Base-by-base conservation (phyloP, 2,888 invertebrate genomes). In the Campoletis raptor region DNA sequence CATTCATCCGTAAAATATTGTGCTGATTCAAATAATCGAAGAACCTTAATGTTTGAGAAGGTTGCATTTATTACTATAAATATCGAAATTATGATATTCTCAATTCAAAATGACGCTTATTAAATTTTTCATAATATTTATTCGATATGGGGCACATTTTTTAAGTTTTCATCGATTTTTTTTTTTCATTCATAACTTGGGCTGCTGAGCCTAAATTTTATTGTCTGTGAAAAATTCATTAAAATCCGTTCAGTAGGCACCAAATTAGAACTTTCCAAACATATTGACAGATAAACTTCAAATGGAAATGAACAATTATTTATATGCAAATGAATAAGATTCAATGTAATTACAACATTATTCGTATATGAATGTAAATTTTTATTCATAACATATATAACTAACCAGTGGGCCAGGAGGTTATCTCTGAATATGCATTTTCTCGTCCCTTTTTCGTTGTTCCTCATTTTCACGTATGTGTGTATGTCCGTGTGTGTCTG, bases 371-470 rank as follows among this genome's bases (percentile, higher is more conserved):
- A 57, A 24, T 66, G 30, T 48, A 72, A 72, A 45, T 72, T 30
- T 18, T 37, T n/a, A n/a, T 66, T 66, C 30, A 66, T n/a, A 36
- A 36, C 8, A 8, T 1, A 30, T 36, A n/a, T 5, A 18, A 40
- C 5, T n/a, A 12, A n/a, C 18, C 7, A 36, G 42, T 24, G 15
- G 5, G 30, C 12, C 24, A 12, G 21, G 24, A 12, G 21, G 24
- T 57, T 24, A 12, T 57, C 4, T 57, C 40, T 40, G 40, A 61
- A 61, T 61, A 74, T 61, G 37, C 61, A 74, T 61, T 61, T 42
- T n/a, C 21, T 57, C 74, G 61, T 42, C 15, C 40, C 21, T 52
- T 40, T 2, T 30, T 30, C 24, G 21, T 52, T 52, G 1, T 48
- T 67, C 52, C 21, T 24, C 36, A 42, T 67, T 30, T 69, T 15